phyloP scores from a whole-genome alignment of 2,113 vertebrate genomes.

The Centrocercus urophasianus region DNA sequence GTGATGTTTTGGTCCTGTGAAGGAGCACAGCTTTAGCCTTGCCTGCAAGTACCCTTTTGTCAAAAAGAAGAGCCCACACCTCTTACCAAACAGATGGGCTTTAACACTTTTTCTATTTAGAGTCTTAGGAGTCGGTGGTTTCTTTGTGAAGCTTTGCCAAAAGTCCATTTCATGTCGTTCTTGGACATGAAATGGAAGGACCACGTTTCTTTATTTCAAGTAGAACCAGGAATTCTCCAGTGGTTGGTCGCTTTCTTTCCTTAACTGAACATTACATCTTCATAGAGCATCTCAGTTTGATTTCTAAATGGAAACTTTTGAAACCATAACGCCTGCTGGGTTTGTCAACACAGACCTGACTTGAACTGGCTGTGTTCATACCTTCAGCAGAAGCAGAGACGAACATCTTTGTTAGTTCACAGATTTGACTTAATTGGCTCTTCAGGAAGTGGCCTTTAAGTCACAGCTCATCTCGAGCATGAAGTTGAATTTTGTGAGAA shows the following conservation, averaged over 20 bases:
- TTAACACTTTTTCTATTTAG: constrained; percentile 20
- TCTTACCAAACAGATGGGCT: not conserved
- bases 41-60: not conserved
- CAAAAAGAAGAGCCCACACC: not conserved
- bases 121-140: not conserved
- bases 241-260: not conserved
- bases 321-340: not conserved
- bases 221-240: not conserved
- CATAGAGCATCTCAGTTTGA: not conserved
- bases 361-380: not conserved
- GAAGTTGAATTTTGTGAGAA: constrained; percentile 77
- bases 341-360: not conserved
- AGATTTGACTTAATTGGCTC: constrained; percentile 74
- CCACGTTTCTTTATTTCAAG: not conserved
- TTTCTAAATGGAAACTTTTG: not conserved
- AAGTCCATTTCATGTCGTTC: not conserved
- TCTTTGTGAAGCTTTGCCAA: not conserved
- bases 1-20: not conserved
- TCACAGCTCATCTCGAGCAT: constrained; percentile 72
- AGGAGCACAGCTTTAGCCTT: not conserved
- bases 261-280: not conserved
- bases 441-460: constrained; percentile 43
- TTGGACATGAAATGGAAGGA: not conserved
- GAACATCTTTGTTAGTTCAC: constrained; percentile 69
- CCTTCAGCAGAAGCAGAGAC: not conserved